Base-by-base conservation (phyloP, 1,140 invertebrate genomes). In the Temnothorax longispinosus region DNA sequence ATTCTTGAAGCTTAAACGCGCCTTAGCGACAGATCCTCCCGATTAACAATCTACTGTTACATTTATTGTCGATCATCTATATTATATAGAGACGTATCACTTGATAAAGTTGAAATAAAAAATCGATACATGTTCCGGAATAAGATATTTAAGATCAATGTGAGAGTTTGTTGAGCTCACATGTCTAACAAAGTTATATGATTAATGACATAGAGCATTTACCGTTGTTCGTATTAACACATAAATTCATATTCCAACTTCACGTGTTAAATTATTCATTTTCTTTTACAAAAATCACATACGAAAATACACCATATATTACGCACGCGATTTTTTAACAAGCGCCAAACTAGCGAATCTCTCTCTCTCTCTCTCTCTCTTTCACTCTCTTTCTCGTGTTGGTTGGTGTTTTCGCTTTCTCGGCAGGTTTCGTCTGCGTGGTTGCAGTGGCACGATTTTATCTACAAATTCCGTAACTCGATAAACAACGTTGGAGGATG, bases 391-490 rank as follows among this genome's bases (percentile, higher is more conserved):
- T 10, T 81, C 47, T 64, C 35, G 13, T n/a, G 10, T n/a, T 69
- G 58, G n/a, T 72, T 64, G 6, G 32, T 47, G 10, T 76, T 72
- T 71, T 44, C 62, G 15, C 44, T 81, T 47, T 81, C 52, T 72
- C 2, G 10, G 35, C 38, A n/a, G 38, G 21, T 32, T 52, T 56
- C 69, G 56, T 44, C 58, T 41, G n/a, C n/a, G 27, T 69, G 35
- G 38, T 27, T 67, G 47, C 65, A 78, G 75, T 81, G 72, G 67
- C 81, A 92, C 91, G 94, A 94, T 90, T 90, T 90, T 90, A 90
- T 94, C 93, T 93, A 88, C 76, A 92, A 90, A 94, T 93, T 93
- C 92, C 92, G 93, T 94, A 93, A 94, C 92, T 93, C 93, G 93
- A 94, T 94, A 94, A 94, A 94, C 94, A 94, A 94, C 90, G 77